phyloP scores from a whole-genome alignment of 2,113 vertebrate species.

The Alaudala cheleensis region DNA sequence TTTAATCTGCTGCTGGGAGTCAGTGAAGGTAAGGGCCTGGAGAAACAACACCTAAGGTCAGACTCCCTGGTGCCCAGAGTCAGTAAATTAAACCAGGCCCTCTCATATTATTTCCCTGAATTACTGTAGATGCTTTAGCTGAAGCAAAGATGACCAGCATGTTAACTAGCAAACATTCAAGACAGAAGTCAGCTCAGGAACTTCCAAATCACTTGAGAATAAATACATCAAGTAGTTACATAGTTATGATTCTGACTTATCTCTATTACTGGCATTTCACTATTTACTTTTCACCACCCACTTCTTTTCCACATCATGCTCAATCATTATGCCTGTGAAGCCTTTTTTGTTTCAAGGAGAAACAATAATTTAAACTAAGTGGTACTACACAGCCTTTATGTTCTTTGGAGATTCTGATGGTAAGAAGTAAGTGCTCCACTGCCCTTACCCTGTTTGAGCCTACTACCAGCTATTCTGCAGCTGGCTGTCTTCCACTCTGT shows the following conservation, averaged over 20 bases:
- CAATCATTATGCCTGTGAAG: neutral
- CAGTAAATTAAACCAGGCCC: neutral
- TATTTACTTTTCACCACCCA: neutral
- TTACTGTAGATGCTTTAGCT: neutral
- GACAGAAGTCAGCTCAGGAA: neutral
- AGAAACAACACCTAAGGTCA: conserved; percentile 8
- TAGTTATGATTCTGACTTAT: neutral
- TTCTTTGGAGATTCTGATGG: neutral
- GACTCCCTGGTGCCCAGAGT: neutral
- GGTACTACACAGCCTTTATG: neutral
- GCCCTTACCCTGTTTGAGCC: neutral
- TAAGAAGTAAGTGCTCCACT: neutral
- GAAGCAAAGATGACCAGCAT: neutral
- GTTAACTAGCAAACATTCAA: neutral
- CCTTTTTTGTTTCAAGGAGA: neutral
- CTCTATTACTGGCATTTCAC: neutral
- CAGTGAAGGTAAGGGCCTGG: neutral
- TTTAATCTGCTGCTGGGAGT: neutral
- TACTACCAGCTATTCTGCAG: neutral
- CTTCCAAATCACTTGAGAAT: neutral
- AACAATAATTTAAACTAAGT: neutral
- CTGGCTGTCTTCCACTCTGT: neutral
- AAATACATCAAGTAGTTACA: neutral
- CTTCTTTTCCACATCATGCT: neutral
- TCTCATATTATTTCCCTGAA: neutral